These are phyloP conservation scores for Darevskia nairensis DNA, from an alignment of 2,797 vertebrate species.

Conservation along the genomic window DNA sequence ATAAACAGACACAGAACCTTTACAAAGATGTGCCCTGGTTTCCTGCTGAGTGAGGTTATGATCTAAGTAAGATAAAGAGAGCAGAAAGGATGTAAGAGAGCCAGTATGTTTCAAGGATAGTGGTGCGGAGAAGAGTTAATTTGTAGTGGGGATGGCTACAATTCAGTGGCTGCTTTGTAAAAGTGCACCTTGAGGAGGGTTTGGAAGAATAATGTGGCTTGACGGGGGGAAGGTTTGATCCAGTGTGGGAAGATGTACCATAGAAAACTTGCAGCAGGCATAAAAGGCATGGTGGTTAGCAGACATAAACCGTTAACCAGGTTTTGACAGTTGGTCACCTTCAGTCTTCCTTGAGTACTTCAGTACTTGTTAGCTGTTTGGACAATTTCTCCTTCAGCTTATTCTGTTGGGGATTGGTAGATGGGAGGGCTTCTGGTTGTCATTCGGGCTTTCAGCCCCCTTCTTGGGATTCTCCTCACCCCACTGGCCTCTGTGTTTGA, in stretches of 20 bases:
- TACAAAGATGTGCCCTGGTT: neutral
- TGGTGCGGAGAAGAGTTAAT: neutral
- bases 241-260: neutral
- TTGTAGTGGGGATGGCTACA: neutral
- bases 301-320: neutral
- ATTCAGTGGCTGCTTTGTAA: neutral
- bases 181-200: neutral
- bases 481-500: neutral
- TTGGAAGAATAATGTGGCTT: neutral
- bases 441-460: neutral
- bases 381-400: neutral
- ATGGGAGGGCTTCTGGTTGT: neutral
- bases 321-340: neutral
- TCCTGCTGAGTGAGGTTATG: neutral
- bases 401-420: neutral
- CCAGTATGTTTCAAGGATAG: neutral
- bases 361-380: neutral
- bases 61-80: neutral
- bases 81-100: neutral
- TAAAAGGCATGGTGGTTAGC: neutral
- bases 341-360: neutral
- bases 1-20: neutral
- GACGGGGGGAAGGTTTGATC: neutral
- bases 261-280: neutral
- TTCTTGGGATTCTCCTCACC: neutral